phyloP scores from a whole-genome alignment of 1,140 invertebrate species.

The Mylabris phalerata region DNA sequence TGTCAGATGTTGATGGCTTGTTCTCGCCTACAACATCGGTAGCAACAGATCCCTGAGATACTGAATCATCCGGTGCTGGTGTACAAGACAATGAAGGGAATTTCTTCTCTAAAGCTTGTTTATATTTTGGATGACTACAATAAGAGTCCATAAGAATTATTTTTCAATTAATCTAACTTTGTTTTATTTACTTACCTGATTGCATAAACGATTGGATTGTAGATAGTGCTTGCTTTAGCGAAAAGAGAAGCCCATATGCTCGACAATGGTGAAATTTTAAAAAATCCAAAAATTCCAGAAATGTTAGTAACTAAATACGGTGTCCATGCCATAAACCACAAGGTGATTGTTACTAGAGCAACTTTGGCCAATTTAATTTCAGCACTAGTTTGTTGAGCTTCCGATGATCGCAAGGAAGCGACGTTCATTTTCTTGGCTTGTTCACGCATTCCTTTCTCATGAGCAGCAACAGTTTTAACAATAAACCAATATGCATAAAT shows the following conservation, averaged over 20 bases:
- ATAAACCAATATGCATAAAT: conserved; percentile 75
- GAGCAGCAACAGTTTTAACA: conserved; percentile 66
- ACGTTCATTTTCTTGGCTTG: conserved; percentile 84
- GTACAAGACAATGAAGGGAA: conserved; percentile 61
- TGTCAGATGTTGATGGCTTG: conserved; percentile 18
- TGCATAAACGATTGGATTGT: conserved; percentile 77
- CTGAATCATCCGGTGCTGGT: conserved; percentile 44
- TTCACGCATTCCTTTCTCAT: conserved; percentile 74
- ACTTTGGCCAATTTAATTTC: conserved; percentile 74
- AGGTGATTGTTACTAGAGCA: conserved; percentile 69
- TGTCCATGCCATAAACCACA: conserved; percentile 82
- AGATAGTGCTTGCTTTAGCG: conserved; percentile 70
- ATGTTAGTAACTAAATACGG: conserved; percentile 74
- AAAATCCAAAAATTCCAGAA: conserved; percentile 61
- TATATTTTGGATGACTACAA: conserved; percentile 68
- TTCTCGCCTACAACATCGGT: conserved; percentile 42
- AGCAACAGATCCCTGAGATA: conserved; percentile 49
- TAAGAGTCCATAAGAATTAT: background rate
- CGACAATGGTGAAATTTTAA: conserved; percentile 60
- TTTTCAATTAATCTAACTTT: too few relatives aligned
- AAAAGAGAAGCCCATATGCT: conserved; percentile 74
- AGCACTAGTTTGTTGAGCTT: conserved; percentile 57
- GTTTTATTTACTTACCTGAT: conserved; percentile 52
- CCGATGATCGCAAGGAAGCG: conserved; percentile 62
- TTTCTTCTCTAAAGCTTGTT: conserved; percentile 60